phyloP scores from a whole-genome alignment of 2,888 invertebrate species.

The Lutraria lutraria region DNA sequence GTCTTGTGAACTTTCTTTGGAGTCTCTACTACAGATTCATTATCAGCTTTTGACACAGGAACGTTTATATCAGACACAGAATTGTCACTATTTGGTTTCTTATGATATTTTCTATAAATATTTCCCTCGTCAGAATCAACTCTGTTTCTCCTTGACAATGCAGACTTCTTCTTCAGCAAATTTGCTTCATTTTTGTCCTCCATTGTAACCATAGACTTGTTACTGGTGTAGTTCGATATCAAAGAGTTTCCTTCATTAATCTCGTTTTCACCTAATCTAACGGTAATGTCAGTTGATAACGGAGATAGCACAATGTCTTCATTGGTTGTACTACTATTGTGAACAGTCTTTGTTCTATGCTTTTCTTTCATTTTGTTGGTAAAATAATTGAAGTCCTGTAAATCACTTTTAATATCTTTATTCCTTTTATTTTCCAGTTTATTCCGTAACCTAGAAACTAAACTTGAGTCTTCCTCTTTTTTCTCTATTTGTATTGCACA shows the following conservation, averaged over 20 bases:
- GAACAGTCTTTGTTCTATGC: constrained; percentile 21
- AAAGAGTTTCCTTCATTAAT: constrained; percentile 25
- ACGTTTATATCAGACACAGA: constrained; percentile 17
- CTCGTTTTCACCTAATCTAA: constrained; percentile 37
- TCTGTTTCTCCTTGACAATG: constrained; percentile 55
- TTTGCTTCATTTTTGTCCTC: constrained; percentile 36
- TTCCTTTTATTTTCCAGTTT: constrained; percentile 34
- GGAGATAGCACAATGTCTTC: constrained; percentile 33
- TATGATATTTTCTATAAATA: constrained; percentile 32
- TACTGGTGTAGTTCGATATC: constrained; percentile 47
- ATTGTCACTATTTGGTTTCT: constrained; percentile 36
- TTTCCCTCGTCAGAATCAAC: constrained; percentile 56
- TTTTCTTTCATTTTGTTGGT: constrained; percentile 50
- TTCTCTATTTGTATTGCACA: constrained; percentile 13
- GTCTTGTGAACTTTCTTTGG: constrained; percentile 44
- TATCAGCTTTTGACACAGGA: background rate
- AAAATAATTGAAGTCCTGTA: constrained; percentile 40
- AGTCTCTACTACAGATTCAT: background rate
- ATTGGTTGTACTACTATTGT: background rate
- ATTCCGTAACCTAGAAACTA: constrained; percentile 25
- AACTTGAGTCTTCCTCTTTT: background rate
- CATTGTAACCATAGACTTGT: constrained; percentile 34
- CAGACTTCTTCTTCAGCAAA: constrained; percentile 43
- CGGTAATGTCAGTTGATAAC: background rate
- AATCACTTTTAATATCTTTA: constrained; percentile 35